Conservation (phyloP, 2,113 vertebrate genomes). For the Halcyon malimbica region DNA sequence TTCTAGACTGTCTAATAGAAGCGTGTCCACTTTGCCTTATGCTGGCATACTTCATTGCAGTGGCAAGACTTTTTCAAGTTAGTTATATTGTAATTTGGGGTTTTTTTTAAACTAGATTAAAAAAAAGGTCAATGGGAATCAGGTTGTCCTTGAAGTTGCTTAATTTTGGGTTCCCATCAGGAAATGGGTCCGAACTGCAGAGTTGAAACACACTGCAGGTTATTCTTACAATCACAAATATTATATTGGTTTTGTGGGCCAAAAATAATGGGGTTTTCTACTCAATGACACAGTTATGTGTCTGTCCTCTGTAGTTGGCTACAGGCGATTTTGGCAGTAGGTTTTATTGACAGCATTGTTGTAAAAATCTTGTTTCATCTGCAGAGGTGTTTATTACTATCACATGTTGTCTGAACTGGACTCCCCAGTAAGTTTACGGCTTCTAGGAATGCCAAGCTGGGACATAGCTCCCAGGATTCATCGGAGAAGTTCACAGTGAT, state of each 20-base stretch:
- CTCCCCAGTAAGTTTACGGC: not conserved
- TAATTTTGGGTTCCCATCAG: not conserved
- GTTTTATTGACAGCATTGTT: not conserved
- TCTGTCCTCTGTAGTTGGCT: not conserved
- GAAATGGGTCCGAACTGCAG: not conserved
- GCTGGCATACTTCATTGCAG: not conserved
- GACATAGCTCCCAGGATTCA: not conserved
- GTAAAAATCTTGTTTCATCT: not conserved
- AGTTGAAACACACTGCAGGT: not conserved
- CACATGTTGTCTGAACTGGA: not conserved
- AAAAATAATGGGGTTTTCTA: not conserved
- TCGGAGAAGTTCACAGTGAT: not conserved
- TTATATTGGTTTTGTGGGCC: not conserved
- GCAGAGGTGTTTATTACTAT: not conserved
- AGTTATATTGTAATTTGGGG: not conserved
- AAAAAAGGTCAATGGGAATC: not conserved
- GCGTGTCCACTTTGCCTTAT: not conserved
- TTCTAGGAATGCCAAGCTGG: not conserved
- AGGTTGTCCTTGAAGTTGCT: not conserved
- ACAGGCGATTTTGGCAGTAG: not conserved
- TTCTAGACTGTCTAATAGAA: not conserved
- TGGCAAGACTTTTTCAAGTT: not conserved
- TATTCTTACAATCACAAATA: not conserved
- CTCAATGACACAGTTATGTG: fast-evolving
- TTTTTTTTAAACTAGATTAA: not conserved